phyloP scores from a whole-genome alignment of 2,888 invertebrate genomes.

The Aporophyla lueneburgensis region DNA sequence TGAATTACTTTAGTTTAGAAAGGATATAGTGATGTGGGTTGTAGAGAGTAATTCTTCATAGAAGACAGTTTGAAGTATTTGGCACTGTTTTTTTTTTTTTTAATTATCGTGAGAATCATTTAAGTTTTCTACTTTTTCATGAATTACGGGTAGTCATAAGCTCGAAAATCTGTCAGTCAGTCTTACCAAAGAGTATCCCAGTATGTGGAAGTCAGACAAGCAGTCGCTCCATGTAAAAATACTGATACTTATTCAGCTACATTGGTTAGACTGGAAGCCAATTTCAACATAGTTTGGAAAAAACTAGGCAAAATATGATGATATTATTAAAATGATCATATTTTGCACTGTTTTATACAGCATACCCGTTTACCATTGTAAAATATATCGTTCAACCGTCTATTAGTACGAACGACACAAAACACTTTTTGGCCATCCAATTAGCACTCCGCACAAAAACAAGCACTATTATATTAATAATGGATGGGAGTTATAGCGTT shows the following conservation, averaged over 20 bases:
- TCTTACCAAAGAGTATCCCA: neutral
- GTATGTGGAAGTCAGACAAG: neutral
- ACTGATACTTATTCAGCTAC: neutral
- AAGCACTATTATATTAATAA: neutral
- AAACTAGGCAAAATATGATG: neutral
- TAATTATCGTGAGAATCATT: neutral
- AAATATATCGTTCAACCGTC: neutral
- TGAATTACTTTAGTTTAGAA: constrained; percentile 36
- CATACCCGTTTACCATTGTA: neutral
- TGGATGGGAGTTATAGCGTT: neutral
- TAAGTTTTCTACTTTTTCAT: neutral
- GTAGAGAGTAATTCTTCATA: neutral
- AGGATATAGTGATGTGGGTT: constrained; percentile 43
- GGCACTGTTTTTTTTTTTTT: neutral
- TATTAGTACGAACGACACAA: neutral
- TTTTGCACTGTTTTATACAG: neutral
- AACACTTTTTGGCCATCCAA: neutral
- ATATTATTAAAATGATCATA: neutral
- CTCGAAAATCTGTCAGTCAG: too few species aligned
- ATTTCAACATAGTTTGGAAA: neutral
- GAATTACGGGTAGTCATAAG: neutral
- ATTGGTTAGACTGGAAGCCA: neutral
- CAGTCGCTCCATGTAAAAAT: neutral
- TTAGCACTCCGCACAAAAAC: neutral
- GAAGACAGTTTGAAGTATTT: neutral